These are phyloP conservation scores for Venusia cambrica DNA, from an alignment of 2,888 invertebrate genomes.

Conservation along the genomic window DNA sequence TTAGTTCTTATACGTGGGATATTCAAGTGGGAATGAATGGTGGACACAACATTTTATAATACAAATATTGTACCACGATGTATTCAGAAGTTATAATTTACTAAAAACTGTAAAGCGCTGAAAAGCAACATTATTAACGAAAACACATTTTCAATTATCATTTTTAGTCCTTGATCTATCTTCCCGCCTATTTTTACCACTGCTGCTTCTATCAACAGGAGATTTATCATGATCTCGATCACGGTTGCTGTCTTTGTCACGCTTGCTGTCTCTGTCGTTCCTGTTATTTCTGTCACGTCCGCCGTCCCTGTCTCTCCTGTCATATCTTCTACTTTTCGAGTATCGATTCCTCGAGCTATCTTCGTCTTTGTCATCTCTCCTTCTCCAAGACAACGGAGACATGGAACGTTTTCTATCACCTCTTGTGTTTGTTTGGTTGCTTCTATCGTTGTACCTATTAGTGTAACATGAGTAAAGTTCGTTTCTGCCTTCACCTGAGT, in stretches of 20 bases:
- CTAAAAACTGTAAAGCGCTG: neutral
- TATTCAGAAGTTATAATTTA: neutral
- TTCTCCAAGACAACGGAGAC: slow-evolving; percentile 19
- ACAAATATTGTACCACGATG: too few species aligned
- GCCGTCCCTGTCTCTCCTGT: too few species aligned
- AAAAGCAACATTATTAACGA: too few species aligned
- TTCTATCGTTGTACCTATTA: slow-evolving; percentile 10
- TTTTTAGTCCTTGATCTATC: slow-evolving; percentile 6
- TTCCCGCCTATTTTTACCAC: slow-evolving; percentile 6
- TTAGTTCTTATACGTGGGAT: too few species aligned
- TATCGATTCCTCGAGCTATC: slow-evolving; percentile 9
- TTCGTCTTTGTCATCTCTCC: slow-evolving; percentile 5
- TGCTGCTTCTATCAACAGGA: too few species aligned
- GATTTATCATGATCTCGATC: slow-evolving; percentile 2
- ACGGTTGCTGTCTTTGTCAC: slow-evolving; percentile 7
- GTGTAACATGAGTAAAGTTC: slow-evolving; percentile 14
- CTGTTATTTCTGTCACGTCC: too few species aligned
- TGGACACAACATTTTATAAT: too few species aligned
- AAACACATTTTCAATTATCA: slow-evolving; percentile 1
- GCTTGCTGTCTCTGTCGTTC: slow-evolving; percentile 19
- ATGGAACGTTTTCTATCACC: slow-evolving; percentile 3
- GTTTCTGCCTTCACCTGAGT: slow-evolving; percentile 6
- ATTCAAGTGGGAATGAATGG: too few species aligned
- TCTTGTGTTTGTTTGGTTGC: slow-evolving; percentile 3
- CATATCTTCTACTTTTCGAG: too few species aligned